A percentile compares a stretch with the other conserved stretches of the same genome.
phyloP scores from a whole-genome alignment of 2,888 invertebrate genomes.

The Dasysyrphus albostriatus region DNA sequence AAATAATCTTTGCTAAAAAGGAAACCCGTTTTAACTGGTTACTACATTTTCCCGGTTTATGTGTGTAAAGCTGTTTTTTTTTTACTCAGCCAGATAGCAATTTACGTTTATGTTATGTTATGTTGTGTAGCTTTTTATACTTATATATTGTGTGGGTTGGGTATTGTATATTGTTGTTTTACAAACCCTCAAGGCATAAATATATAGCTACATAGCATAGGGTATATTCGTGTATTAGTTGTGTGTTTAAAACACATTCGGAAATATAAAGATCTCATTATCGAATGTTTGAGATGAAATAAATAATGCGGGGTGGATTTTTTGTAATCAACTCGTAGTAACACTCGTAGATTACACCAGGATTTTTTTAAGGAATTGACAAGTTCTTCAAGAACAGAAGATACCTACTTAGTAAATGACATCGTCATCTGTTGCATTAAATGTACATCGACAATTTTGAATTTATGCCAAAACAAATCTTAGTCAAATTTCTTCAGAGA shows the following conservation, averaged over 20 bases:
- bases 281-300: too few relatives aligned
- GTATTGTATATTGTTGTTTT: neutral
- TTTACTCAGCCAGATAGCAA: conserved; percentile 19
- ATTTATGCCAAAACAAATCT: too few relatives aligned
- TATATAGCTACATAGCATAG: neutral
- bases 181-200: neutral
- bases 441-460: too few relatives aligned
- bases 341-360: too few relatives aligned
- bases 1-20: neutral
- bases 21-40: conserved; percentile 59
- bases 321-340: too few relatives aligned
- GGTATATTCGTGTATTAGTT: neutral
- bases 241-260: neutral
- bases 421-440: too few relatives aligned
- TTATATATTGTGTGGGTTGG: neutral
- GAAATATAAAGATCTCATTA: too few relatives aligned
- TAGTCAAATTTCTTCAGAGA: too few relatives aligned
- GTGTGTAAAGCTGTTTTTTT: conserved; percentile 52
- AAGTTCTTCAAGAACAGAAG: too few relatives aligned
- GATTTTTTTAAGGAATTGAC: too few relatives aligned
- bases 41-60: conserved; percentile 50
- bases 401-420: too few relatives aligned
- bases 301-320: too few relatives aligned
- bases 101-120: neutral
- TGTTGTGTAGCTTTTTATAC: conserved; percentile 29